Base-by-base conservation (phyloP, 2,113 vertebrate species). In the Paracanthobrama guichenoti region DNA sequence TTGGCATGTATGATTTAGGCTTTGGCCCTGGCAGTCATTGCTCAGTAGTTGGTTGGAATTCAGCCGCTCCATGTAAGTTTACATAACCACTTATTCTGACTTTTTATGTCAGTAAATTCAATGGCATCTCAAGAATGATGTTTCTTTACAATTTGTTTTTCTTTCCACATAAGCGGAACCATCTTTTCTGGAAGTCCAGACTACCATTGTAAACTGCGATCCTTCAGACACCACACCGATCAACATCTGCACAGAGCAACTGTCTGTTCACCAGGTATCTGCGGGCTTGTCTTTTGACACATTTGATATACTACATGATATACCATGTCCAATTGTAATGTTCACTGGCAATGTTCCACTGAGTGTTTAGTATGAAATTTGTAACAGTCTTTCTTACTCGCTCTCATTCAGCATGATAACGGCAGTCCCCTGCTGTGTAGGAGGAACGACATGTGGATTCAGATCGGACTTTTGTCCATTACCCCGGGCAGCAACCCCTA, bases 381-480 rank as follows among this genome's bases (percentile, higher is more conserved):
- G 48, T 35, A 75, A 75, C 24, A 22, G 26, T 76, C 20, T 76
- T 2, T 78, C 22, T 60, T 20, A 2, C 35, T 66, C 26, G 16
- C 6, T 82, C 22, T 42, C 46, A 35, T n/a, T 9, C 50, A 82
- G 80, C 20, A n/a, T 0, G 64, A 81, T 3, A 20, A 71, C 2
- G 80, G 80, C 22, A 55, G 48, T 42, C 64, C 80, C 14, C 22
- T 82, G 66, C 0, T 82, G 64, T 82, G 80, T 24, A 35, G 1
- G 7, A 0, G 18, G 4, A 8, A 22, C n/a, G 20, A 0, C 46
- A 55, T 24, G 66, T 55, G 14, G 80, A 1, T 82, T 42, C 80
- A 82, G 48, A 4, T 31, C 26, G 80, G 80, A 6, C 2, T 82
- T 50, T 67, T 48, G 79, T 80, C 79, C 16, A 18, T 50, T 53